Base-by-base conservation (phyloP, 2,797 vertebrate genomes). In the Myotis vivesi region DNA sequence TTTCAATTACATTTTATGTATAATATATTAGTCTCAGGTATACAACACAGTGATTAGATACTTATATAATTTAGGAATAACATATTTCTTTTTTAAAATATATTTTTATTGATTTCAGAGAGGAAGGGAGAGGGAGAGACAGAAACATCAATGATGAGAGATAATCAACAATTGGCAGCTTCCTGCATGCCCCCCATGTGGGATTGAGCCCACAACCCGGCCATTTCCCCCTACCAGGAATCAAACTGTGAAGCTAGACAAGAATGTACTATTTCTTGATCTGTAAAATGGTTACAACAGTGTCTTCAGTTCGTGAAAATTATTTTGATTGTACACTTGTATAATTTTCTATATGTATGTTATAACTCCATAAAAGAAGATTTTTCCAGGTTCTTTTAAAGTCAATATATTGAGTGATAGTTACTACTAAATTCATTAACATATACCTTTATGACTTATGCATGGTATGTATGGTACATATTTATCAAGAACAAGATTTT, bases 401-500 rank as follows among this genome's bases (percentile, higher is more conserved):
- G 22, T 44, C 38, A 9, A 57, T 73, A 33, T 44, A 51, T 4
- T 79, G n/a, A 53, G 30, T 41, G 46, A 62, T 49, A 6, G 28
- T 41, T 86, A 88, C 17, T 68, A 51, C 36, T 85, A 85, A 89
- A 80, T 59, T 41, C 28, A 77, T 93, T 53, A 80, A 83, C 6
- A 57, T 69, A 71, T 4, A 66, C 3, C 59, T 75, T 49, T 90
- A 57, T 25, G 19, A 49, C 17, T 66, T 77, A 62, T 64, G 22
- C n/a, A 73, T 33, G 10, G 0, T 23, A 16, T 44, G 0, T 25
- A 16, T 22, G 6, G 16, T 25, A 0, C 23, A 57, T 49, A 81
- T 76, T 71, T 79, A 20, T 76, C 3, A 93, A 87, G 23, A 95
- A 36, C 88, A 71, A 38, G 2, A 87, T 73, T 96, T 91, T 22